phyloP scores from a whole-genome alignment of 2,797 vertebrate species.

The Acanthopagrus latus region DNA sequence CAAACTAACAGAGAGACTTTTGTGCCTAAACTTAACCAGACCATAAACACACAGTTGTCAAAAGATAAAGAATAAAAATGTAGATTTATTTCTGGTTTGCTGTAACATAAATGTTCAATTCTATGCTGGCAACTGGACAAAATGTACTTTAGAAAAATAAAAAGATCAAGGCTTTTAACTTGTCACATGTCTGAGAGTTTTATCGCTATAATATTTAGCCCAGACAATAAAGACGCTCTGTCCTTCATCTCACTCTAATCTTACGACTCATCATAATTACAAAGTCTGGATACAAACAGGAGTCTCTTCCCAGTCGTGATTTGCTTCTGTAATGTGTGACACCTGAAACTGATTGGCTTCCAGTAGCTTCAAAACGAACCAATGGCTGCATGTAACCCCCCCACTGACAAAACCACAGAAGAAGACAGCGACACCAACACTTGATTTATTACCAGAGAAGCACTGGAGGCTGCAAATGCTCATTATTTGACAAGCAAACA shows the following conservation, averaged over 20 bases:
- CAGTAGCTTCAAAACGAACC: constrained; percentile 1
- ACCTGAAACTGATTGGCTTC: background rate
- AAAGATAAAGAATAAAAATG: too few species aligned
- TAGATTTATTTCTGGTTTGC: too few species aligned
- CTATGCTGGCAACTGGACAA: too few species aligned
- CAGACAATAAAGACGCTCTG: background rate
- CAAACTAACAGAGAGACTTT: too few species aligned
- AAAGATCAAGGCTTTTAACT: too few species aligned
- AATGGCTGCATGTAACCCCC: background rate
- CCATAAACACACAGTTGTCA: too few species aligned
- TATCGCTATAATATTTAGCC: too few species aligned
- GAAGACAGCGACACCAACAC: background rate
- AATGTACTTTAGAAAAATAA: too few species aligned
- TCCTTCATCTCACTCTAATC: background rate
- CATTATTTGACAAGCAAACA: constrained; percentile 33
- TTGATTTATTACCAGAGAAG: constrained; percentile 20
- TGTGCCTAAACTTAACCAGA: too few species aligned
- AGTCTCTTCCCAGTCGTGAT: background rate
- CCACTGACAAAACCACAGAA: background rate
- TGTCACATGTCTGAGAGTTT: background rate
- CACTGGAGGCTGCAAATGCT: constrained; percentile 31
- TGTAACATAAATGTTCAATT: too few species aligned
- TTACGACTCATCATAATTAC: background rate
- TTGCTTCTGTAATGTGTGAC: background rate
- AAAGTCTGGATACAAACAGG: background rate